Evolutionary conservation across 2,888 invertebrate species (phyloP).

Genomic region (Cybosia mesomella): DNA sequence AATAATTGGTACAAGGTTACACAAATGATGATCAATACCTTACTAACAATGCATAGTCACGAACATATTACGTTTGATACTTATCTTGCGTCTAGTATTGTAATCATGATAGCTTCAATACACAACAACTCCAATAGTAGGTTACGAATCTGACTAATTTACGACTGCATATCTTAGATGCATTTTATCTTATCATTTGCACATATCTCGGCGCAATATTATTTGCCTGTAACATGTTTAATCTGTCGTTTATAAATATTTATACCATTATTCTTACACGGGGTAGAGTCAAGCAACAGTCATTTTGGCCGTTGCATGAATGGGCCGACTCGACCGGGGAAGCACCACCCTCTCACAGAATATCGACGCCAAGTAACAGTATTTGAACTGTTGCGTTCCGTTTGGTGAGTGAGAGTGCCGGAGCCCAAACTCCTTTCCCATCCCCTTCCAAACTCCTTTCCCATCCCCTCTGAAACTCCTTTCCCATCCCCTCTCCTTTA

Average conservation of each 20-base stretch:
- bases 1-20: background rate
- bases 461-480: too few relatives aligned
- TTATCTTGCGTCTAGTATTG: background rate
- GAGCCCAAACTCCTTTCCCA: too few relatives aligned
- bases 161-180: constrained; percentile 47
- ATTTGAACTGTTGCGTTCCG: too few relatives aligned
- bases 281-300: too few relatives aligned
- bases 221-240: constrained; percentile 54
- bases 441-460: too few relatives aligned
- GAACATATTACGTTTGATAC: background rate
- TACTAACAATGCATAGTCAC: background rate
- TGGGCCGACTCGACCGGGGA: too few relatives aligned
- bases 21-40: background rate
- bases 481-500: too few relatives aligned
- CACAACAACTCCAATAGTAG: background rate
- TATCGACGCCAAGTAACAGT: too few relatives aligned
- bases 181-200: constrained; percentile 57
- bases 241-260: constrained; percentile 52
- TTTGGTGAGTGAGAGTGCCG: too few relatives aligned
- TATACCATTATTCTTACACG: constrained; percentile 51
- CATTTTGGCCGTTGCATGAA: too few relatives aligned
- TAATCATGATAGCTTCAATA: background rate
- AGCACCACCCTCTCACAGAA: too few relatives aligned
- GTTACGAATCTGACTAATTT: constrained; percentile 42
- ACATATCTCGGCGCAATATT: constrained; percentile 49